Conservation (phyloP, 2,113 vertebrate genomes). For the Eulacestoma nigropectus region DNA sequence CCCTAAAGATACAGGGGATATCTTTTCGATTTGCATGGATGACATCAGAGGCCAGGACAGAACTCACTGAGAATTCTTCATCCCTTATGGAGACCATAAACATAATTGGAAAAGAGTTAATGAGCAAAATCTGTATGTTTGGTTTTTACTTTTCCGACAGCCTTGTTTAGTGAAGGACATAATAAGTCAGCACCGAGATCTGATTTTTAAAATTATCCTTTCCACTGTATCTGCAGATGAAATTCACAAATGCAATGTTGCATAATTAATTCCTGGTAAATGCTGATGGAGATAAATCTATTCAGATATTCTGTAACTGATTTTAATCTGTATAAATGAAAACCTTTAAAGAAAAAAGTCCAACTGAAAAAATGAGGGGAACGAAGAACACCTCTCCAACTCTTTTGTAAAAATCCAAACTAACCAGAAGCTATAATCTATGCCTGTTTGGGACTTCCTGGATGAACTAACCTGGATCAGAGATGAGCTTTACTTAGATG, state of each 20-base stretch:
- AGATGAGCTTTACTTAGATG: background rate
- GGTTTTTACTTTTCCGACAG: background rate
- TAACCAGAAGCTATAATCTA: background rate
- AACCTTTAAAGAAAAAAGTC: background rate
- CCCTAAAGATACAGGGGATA: constrained; percentile 96
- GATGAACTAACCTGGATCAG: background rate
- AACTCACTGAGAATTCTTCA: constrained; percentile 97
- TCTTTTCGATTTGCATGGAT: constrained; percentile 97
- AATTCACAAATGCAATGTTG: background rate
- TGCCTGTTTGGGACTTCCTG: background rate
- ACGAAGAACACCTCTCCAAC: background rate
- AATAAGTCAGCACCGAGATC: background rate
- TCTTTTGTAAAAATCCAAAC: background rate
- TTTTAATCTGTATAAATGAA: background rate
- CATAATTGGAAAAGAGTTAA: constrained; percentile 3
- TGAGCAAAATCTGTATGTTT: background rate
- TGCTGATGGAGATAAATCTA: background rate
- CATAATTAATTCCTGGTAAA: background rate
- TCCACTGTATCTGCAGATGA: background rate
- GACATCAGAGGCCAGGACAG: constrained; percentile 96
- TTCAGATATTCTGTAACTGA: background rate
- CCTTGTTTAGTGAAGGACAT: background rate
- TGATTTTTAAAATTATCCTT: background rate
- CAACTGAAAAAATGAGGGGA: background rate
- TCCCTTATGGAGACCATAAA: constrained; percentile 77